Evolutionary conservation across 2,888 invertebrate genomes (phyloP).

Genomic region (Microdon myrmicae): DNA sequence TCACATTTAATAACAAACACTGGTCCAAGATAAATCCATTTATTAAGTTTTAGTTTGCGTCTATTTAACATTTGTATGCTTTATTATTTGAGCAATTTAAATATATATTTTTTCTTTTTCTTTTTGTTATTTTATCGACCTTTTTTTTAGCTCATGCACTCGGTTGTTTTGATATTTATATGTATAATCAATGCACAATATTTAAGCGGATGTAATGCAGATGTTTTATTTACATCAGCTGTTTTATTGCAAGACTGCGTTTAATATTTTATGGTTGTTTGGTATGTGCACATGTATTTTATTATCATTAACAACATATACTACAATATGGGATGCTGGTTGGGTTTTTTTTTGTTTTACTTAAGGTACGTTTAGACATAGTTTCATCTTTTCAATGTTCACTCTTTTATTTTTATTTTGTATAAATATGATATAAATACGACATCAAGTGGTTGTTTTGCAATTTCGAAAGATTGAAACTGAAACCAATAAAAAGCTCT

Average conservation of each 20-base stretch:
- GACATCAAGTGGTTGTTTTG: conserved; percentile 30
- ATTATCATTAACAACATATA: conserved; percentile 30
- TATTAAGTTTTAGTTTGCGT: conserved; percentile 27
- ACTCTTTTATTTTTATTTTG: conserved; percentile 6
- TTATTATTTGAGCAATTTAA: conserved; percentile 16
- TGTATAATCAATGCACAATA: conserved; percentile 23
- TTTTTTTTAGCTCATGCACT: conserved; percentile 24
- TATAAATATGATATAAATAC: conserved; percentile 10
- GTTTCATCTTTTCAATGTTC: conserved; percentile 34
- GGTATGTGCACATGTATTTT: conserved; percentile 11
- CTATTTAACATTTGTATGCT: conserved; percentile 17
- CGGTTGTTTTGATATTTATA: background rate
- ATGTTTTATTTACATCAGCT: conserved; percentile 21
- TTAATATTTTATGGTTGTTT: conserved; percentile 1
- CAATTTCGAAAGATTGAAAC: conserved; percentile 37
- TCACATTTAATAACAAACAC: conserved; percentile 49
- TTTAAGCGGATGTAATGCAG: conserved; percentile 26
- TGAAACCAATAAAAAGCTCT: conserved; percentile 51
- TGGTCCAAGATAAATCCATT: conserved; percentile 49
- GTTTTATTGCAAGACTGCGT: conserved; percentile 7
- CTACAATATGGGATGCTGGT: conserved; percentile 6
- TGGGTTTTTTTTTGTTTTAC: conserved; percentile 11
- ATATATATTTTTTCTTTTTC: conserved; percentile 17
- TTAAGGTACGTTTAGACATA: conserved; percentile 48
- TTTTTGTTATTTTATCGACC: background rate